Evolutionary conservation across 2,113 vertebrate species (phyloP).

Genomic region (Lophius piscatorius): DNA sequence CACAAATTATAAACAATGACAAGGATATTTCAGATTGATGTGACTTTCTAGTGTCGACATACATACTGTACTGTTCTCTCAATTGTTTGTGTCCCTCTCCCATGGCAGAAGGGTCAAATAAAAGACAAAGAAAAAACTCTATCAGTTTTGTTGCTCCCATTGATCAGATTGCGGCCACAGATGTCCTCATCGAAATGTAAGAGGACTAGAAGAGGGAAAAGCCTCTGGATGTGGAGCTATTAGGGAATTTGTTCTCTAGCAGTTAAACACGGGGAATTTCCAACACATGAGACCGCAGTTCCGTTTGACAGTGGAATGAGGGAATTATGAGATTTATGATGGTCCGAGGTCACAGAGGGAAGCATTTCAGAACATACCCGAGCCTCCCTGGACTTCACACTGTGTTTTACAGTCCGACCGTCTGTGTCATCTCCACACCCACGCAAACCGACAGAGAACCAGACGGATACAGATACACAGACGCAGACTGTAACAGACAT

Average conservation of each 20-base stretch:
- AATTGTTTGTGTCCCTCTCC: background rate
- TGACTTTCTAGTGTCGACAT: no score
- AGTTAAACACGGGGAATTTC: conserved; percentile 54
- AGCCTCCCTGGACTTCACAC: conserved; percentile 57
- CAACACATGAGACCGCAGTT: conserved; percentile 57
- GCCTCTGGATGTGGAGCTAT: conserved; percentile 27
- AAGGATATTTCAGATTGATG: no score
- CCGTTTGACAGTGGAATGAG: conserved; percentile 72
- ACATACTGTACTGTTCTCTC: no score
- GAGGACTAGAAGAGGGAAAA: conserved; percentile 2
- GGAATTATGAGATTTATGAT: conserved; percentile 75
- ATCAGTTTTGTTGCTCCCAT: background rate
- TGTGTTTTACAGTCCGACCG: conserved; percentile 68
- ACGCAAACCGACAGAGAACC: conserved; percentile 21
- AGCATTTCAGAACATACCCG: conserved; percentile 58
- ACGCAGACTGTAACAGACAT: conserved; percentile 12
- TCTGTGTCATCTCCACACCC: conserved; percentile 65
- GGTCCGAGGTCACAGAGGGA: conserved; percentile 63
- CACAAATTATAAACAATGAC: no score
- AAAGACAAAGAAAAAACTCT: conserved; percentile 2
- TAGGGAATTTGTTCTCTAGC: conserved; percentile 44
- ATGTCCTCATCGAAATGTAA: conserved; percentile 13
- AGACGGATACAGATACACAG: conserved; percentile 1
- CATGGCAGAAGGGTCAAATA: background rate
- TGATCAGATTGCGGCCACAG: background rate